These are phyloP conservation scores for Eclectus roratus DNA, from an alignment of 2,113 vertebrate species.

Conservation along the genomic window DNA sequence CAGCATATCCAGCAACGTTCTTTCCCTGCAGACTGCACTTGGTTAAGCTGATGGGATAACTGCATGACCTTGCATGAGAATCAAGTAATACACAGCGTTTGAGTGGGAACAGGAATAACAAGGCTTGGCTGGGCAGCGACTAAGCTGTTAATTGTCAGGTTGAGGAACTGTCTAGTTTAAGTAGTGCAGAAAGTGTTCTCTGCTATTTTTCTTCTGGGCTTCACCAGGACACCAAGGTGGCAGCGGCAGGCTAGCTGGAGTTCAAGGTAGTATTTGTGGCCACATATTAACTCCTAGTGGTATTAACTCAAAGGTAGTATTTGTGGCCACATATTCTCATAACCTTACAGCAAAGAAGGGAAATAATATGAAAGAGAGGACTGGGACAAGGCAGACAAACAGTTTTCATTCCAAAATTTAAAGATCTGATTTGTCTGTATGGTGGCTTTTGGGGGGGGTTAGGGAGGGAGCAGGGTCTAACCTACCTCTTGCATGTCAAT, in stretches of 20 bases:
- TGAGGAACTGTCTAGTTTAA: background rate
- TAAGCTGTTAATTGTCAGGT: background rate
- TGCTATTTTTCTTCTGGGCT: background rate
- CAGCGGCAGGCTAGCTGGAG: background rate
- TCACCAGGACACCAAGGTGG: background rate
- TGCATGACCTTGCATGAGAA: background rate
- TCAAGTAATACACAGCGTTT: rapidly evolving
- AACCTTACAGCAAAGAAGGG: background rate
- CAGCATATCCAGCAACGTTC: background rate
- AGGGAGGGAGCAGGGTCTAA: background rate
- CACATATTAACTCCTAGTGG: background rate
- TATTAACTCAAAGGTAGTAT: background rate
- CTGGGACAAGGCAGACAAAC: background rate
- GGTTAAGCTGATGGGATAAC: background rate
- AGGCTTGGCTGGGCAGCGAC: background rate
- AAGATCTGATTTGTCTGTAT: background rate
- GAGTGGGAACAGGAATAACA: background rate
- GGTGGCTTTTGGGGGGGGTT: rapidly evolving
- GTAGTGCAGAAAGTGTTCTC: background rate
- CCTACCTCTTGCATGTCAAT: background rate
- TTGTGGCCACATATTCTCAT: background rate
- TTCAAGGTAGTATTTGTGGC: background rate
- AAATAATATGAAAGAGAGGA: background rate
- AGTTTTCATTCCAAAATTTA: background rate
- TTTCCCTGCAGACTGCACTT: background rate